Evolutionary conservation across 2,888 invertebrate species (phyloP), one percentile per base, ranked within the genome.

Genomic region (Tiliacea citrago): DNA sequence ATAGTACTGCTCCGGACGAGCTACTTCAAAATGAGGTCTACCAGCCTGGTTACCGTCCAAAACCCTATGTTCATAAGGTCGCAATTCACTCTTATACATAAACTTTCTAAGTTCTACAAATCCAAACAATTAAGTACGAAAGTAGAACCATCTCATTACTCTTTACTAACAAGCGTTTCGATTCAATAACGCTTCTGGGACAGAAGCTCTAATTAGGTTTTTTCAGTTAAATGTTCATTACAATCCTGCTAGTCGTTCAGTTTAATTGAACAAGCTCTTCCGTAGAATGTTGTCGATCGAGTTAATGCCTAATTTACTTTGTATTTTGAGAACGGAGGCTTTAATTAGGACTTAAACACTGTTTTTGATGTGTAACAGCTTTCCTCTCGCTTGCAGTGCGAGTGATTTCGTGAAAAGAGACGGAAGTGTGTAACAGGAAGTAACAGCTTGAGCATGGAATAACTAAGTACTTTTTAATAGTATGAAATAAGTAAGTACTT

Each of bases 161-260:
- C 69, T 45, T 29, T 21, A 55, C 24, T 75, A 68, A 76, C 61
- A 81, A 72, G 68, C 35, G 55, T 68, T 49, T 77, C 55, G 55
- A 77, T 81, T 81, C 77, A 77, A 79, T 79, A 80, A 75, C 24
- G 49, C 42, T 55, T 49, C 18, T n/a, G 9, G 58, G 62, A 80
- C 69, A 55, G 53, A 62, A 42, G 24, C 10, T 47, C 53, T 68
- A 75, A 76, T 77, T 72, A 51, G 24, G 53, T 68, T 81, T 81
- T 79, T 81, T 81, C 66, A 75, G 13, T 66, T 81, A 65, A 29
- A 21, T 65, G 60, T 39, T 60, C 68, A 51, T 79, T 76, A 62
- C 55, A 75, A 58, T 8, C 63, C 6, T 16, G 24, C 51, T 62
- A 62, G 66, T 67, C 24, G 24, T 51, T 81, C 13, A 1, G n/a